These are phyloP conservation scores for Atta cephalotes DNA, from an alignment of 1,140 invertebrate species.

Conservation along the genomic window DNA sequence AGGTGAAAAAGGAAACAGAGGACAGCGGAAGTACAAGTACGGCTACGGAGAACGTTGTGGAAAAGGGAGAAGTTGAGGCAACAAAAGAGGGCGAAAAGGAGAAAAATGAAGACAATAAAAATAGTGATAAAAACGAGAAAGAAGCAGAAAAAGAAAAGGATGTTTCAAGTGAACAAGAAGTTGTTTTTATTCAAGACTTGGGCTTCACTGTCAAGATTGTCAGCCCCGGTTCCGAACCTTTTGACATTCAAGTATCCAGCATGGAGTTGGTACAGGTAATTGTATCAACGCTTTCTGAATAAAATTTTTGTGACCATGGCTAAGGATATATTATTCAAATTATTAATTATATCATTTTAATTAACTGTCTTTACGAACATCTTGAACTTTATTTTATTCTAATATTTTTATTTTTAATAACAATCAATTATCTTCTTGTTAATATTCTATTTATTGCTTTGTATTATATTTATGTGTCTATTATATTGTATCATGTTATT, in stretches of 20 bases:
- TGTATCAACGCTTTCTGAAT: background rate
- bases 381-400: background rate
- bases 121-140: constrained; percentile 81
- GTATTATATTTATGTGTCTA: background rate
- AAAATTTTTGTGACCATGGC: background rate
- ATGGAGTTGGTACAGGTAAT: constrained; percentile 97
- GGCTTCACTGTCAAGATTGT: constrained; percentile 97
- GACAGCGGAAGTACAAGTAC: constrained; percentile 75
- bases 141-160: constrained; percentile 84
- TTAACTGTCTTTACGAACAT: background rate
- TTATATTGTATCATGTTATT: background rate
- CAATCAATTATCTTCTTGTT: background rate
- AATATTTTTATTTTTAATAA: constrained; percentile 19
- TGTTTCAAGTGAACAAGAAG: constrained; percentile 88
- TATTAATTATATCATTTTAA: constrained; percentile 6
- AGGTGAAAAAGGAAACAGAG: constrained; percentile 78
- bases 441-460: constrained; percentile 3
- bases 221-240: constrained; percentile 94
- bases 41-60: constrained; percentile 82
- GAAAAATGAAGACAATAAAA: constrained; percentile 79
- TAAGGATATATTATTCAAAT: background rate
- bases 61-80: constrained; percentile 87
- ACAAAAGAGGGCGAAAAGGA: constrained; percentile 86
- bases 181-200: constrained; percentile 97
- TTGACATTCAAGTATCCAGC: constrained; percentile 98